Evolutionary conservation across 1,140 invertebrate species (phyloP).

Genomic region (Drosophila nasuta): DNA sequence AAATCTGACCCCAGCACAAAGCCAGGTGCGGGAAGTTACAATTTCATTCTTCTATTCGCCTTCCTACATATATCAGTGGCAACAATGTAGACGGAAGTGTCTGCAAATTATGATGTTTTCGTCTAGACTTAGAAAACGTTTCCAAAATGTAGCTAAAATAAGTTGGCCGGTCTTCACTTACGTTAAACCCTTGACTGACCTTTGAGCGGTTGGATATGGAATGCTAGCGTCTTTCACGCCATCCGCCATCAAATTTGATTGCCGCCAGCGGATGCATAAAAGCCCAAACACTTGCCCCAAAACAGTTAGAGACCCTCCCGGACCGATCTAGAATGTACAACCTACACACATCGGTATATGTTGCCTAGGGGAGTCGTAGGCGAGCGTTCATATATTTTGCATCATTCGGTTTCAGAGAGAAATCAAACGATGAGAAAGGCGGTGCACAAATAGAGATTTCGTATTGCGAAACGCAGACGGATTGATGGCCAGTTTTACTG

Average conservation of each 20-base stretch:
- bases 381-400: conserved; percentile 10
- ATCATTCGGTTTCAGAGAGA: neutral
- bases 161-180: neutral
- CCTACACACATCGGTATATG: conserved; percentile 3
- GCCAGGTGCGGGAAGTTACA: conserved; percentile 6
- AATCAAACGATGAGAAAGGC: neutral
- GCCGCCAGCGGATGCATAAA: conserved; percentile 44
- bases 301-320: conserved; percentile 7
- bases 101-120: conserved; percentile 61
- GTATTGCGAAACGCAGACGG: conserved; percentile 1
- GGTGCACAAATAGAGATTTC: neutral
- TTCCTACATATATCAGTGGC: neutral
- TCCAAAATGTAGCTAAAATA: neutral
- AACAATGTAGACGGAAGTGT: conserved; percentile 45
- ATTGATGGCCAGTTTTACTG: neutral
- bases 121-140: conserved; percentile 51
- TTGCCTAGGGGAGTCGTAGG: conserved; percentile 39
- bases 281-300: conserved; percentile 18
- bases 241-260: conserved; percentile 46
- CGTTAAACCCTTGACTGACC: conserved; percentile 35
- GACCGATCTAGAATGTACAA: conserved; percentile 21
- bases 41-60: neutral
- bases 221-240: conserved; percentile 26
- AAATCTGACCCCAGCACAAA: neutral
- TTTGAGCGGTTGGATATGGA: conserved; percentile 17